Conservation (phyloP, 1,140 invertebrate genomes). For the Caenorhabditis brenneri region DNA sequence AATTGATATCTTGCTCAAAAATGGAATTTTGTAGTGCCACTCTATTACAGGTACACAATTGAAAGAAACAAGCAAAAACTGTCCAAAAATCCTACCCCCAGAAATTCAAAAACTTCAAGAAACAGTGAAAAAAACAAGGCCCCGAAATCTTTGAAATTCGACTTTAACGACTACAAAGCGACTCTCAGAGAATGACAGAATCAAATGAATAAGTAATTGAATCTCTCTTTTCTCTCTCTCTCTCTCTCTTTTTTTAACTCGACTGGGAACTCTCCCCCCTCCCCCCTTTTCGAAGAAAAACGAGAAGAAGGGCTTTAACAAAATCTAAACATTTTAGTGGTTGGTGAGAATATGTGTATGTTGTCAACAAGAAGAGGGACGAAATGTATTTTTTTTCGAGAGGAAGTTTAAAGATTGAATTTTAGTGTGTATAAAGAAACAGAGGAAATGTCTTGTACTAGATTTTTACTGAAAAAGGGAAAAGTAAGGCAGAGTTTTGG, state of each 20-base stretch:
- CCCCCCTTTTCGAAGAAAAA: not conserved
- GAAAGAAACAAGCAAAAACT: no score
- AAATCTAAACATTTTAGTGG: not conserved
- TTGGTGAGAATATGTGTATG: not conserved
- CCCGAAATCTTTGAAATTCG: not conserved
- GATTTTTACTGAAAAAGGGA: no score
- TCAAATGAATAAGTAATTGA: conserved; percentile 38
- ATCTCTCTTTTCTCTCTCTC: not conserved
- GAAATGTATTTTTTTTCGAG: no score
- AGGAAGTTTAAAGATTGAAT: not conserved
- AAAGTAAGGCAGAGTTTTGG: no score
- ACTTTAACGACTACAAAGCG: conserved; percentile 9
- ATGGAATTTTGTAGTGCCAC: no score
- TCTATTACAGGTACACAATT: no score
- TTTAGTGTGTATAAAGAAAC: not conserved
- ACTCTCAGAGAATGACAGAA: not conserved
- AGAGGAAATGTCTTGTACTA: no score
- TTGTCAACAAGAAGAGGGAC: not conserved
- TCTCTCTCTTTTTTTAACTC: not conserved
- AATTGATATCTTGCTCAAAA: no score
- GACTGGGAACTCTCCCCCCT: not conserved
- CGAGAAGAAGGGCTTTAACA: not conserved
- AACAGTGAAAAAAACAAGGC: not conserved
- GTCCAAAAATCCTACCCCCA: no score
- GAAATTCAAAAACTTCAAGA: not conserved